These are phyloP conservation scores for Campoletis raptor DNA, from an alignment of 2,888 invertebrate species.

Conservation along the genomic window DNA sequence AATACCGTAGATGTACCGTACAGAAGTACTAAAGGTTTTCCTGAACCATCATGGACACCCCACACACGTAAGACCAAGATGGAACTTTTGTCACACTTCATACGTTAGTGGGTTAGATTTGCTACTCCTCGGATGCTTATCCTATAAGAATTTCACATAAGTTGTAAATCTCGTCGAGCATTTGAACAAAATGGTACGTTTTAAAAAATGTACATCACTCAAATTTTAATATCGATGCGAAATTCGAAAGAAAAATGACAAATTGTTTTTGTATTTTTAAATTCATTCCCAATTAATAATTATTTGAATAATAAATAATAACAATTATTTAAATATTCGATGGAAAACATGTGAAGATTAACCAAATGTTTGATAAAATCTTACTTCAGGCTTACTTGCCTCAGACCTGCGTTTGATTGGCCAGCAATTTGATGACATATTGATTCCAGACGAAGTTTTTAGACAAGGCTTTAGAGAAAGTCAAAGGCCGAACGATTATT, in stretches of 20 bases:
- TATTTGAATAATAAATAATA: neutral
- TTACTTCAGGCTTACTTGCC: too few species aligned
- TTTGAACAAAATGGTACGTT: neutral
- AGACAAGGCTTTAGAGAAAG: neutral
- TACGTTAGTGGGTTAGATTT: conserved; percentile 45
- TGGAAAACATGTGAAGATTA: too few species aligned
- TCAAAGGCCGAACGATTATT: neutral
- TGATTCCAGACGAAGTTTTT: neutral
- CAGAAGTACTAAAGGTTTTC: conserved; percentile 20
- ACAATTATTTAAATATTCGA: neutral
- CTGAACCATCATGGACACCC: conserved; percentile 19
- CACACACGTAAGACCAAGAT: conserved; percentile 39
- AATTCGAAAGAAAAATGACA: neutral
- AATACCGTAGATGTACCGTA: conserved; percentile 42
- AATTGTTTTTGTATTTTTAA: neutral
- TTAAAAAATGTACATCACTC: neutral
- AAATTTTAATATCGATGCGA: neutral
- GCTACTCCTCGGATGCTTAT: conserved; percentile 35
- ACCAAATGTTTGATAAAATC: too few species aligned
- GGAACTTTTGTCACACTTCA: conserved; percentile 52
- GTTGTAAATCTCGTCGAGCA: conserved; percentile 18
- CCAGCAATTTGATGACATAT: neutral
- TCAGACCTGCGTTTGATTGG: neutral
- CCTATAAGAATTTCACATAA: conserved; percentile 12
- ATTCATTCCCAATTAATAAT: neutral